Evolutionary conservation across 1,140 invertebrate species (phyloP).

Genomic region (Palaemon carinicauda): DNA sequence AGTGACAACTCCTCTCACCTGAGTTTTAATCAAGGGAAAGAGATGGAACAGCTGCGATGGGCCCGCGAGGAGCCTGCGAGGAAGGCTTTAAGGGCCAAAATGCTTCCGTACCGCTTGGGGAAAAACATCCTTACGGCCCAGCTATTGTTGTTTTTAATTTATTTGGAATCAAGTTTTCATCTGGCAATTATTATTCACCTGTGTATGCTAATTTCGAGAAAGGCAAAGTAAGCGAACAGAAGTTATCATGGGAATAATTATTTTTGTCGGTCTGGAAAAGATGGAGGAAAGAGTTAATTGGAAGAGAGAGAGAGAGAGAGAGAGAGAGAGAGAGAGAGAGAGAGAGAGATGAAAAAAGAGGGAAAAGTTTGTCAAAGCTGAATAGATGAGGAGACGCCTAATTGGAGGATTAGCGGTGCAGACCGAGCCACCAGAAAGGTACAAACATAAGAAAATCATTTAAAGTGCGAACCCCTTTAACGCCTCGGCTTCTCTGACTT

Average conservation of each 20-base stretch:
- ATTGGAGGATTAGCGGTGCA: neutral
- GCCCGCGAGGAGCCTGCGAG: constrained; percentile 9
- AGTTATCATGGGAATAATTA: constrained; percentile 10
- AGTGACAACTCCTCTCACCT: constrained; percentile 28
- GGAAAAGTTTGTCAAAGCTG: neutral
- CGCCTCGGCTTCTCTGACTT: too few species aligned
- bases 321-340: neutral
- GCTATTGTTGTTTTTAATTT: constrained; percentile 40
- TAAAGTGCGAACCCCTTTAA: too few species aligned
- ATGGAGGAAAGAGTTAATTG: neutral
- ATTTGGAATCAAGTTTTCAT: constrained; percentile 47
- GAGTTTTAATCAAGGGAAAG: constrained; percentile 55
- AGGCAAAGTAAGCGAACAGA: neutral
- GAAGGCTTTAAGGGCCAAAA: neutral
- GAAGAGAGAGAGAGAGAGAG: neutral
- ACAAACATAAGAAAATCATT: neutral
- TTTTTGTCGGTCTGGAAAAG: neutral
- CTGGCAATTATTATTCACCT: constrained; percentile 51
- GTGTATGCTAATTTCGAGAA: constrained; percentile 38
- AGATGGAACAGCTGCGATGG: constrained; percentile 46
- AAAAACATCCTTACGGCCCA: neutral
- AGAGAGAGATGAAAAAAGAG: neutral
- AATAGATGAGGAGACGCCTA: neutral
- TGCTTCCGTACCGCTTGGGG: neutral
- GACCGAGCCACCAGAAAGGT: neutral